Percentiles rank a stretch among this genome's conserved stretches.
Evolutionary conservation across 2,113 vertebrate genomes (phyloP).

Genomic region (Alces alces): DNA sequence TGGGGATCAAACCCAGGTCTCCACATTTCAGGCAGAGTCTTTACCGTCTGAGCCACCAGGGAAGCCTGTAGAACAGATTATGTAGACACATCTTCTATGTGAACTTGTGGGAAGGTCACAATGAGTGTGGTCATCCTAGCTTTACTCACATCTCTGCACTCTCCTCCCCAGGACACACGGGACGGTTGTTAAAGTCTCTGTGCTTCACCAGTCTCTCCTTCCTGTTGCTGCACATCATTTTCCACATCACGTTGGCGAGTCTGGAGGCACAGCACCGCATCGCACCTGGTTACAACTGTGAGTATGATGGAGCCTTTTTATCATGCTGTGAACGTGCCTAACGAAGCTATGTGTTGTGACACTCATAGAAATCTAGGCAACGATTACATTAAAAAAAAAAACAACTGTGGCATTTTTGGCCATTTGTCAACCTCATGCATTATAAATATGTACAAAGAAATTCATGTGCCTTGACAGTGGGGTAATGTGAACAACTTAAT

Average conservation of each 20-base stretch:
- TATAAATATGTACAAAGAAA: neutral
- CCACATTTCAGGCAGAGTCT: neutral
- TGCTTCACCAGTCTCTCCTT: constrained; percentile 96
- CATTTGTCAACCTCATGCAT: neutral
- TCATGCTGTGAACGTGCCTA: neutral
- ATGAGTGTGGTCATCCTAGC: neutral
- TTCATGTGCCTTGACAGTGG: neutral
- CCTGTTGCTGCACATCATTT: constrained; percentile 95
- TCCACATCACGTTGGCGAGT: constrained; percentile 96
- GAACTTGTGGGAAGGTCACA: too few relatives aligned
- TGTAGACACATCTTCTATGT: neutral
- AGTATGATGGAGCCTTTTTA: constrained; percentile 78
- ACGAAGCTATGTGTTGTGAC: neutral
- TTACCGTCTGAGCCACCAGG: neutral
- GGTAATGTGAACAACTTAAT: neutral
- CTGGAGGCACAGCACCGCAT: constrained; percentile 88
- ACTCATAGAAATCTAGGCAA: neutral
- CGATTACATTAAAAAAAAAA: neutral
- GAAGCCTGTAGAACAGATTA: neutral
- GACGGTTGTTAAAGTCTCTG: constrained; percentile 93
- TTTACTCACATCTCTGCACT: neutral
- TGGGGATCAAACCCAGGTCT: neutral
- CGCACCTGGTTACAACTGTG: constrained; percentile 90
- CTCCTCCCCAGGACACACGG: constrained; percentile 91
- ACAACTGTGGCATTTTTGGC: neutral